Percentiles rank a stretch among this genome's conserved stretches.
Evolutionary conservation across 2,797 vertebrate species (phyloP).

Genomic region (Siniperca undulata): DNA sequence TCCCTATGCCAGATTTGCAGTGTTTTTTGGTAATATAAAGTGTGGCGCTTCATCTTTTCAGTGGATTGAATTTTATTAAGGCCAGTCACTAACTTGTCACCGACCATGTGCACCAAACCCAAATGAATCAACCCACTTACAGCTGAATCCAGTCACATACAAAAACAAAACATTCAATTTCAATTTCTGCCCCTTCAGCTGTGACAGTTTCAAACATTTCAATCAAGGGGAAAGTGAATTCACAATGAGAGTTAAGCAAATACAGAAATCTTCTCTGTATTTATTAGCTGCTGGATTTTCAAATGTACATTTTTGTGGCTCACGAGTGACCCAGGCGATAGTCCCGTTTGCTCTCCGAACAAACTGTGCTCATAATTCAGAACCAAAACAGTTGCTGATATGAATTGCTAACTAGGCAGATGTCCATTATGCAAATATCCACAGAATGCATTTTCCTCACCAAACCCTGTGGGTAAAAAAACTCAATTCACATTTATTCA

Average conservation of each 20-base stretch:
- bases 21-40: not conserved
- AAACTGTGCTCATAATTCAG: not conserved
- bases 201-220: conserved; percentile 9
- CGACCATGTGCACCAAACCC: no score
- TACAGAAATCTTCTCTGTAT: not conserved
- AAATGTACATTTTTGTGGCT: not conserved
- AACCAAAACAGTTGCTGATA: conserved; percentile 6
- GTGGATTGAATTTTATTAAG: not conserved
- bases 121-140: not conserved
- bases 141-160: not conserved
- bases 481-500: conserved; percentile 7
- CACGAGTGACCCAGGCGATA: not conserved
- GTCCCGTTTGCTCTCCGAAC: not conserved
- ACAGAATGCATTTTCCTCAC: conserved; percentile 18
- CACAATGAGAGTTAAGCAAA: not conserved
- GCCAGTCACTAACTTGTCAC: not conserved
- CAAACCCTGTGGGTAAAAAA: conserved; percentile 27
- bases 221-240: not conserved
- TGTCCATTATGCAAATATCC: conserved; percentile 51
- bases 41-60: not conserved
- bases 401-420: conserved; percentile 37
- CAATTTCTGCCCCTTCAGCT: not conserved
- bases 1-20: not conserved
- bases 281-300: conserved; percentile 10
- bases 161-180: not conserved